Conservation (phyloP, 2,113 vertebrate species). For the Malurus elegans region DNA sequence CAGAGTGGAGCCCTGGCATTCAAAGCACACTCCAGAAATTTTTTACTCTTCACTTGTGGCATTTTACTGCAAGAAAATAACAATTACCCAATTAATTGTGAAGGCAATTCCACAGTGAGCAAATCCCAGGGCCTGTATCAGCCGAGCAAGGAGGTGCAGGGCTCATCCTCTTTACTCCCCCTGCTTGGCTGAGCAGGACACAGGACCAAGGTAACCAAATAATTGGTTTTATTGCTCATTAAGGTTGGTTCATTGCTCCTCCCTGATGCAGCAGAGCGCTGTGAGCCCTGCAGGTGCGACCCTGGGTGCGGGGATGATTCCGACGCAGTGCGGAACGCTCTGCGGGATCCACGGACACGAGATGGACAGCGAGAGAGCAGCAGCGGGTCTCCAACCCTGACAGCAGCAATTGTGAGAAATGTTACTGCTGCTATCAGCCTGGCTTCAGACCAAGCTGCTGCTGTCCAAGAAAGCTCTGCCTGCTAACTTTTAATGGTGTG, state of each 20-base stretch:
- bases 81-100: neutral
- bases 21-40: neutral
- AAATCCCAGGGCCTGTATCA: neutral
- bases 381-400: neutral
- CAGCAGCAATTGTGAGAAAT: neutral
- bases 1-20: neutral
- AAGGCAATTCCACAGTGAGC: neutral
- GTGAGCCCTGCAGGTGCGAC: neutral
- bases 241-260: neutral
- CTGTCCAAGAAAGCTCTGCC: neutral
- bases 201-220: neutral
- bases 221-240: neutral
- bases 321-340: neutral
- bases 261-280: neutral
- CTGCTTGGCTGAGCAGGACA: neutral
- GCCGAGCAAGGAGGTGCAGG: neutral
- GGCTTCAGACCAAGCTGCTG: neutral
- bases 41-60: neutral
- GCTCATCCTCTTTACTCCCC: neutral
- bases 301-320: neutral
- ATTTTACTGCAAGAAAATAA: neutral
- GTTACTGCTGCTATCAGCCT: neutral
- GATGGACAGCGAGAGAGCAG: neutral
- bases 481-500: neutral
- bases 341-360: neutral